These are phyloP conservation scores for Coptodon bakossiorum DNA, from an alignment of 2,113 vertebrate genomes.

Conservation along the genomic window DNA sequence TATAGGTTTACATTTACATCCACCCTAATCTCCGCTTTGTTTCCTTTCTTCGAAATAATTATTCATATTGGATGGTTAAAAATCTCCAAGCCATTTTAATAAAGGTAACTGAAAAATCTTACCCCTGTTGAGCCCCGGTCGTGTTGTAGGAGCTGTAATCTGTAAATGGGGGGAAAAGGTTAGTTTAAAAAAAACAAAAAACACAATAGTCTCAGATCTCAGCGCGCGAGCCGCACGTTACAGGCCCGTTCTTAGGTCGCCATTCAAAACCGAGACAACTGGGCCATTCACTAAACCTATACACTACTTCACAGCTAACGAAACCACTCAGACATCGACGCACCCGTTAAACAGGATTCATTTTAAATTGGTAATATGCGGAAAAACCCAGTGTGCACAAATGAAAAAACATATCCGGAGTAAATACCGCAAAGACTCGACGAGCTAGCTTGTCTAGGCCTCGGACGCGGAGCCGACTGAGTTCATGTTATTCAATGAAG, in stretches of 20 bases:
- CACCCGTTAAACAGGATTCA: too few relatives aligned
- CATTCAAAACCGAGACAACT: background rate
- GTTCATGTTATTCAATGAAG: background rate
- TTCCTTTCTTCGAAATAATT: background rate
- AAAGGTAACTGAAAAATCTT: constrained; percentile 34
- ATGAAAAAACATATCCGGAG: background rate
- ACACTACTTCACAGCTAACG: background rate
- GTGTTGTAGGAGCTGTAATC: constrained; percentile 97
- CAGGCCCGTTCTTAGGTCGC: background rate
- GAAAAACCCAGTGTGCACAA: background rate
- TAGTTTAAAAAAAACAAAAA: background rate
- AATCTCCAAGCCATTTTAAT: background rate
- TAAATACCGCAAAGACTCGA: background rate
- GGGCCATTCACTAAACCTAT: background rate
- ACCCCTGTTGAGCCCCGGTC: constrained; percentile 91
- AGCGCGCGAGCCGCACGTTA: constrained; percentile 6
- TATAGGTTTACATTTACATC: background rate
- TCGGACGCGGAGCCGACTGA: background rate
- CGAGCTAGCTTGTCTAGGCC: constrained; percentile 20
- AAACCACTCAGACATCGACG: rapidly evolving
- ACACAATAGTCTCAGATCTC: background rate
- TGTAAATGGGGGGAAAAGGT: constrained; percentile 15
- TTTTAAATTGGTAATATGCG: rapidly evolving
- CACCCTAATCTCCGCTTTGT: background rate
- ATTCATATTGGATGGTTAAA: background rate